Conservation (phyloP, 2,888 invertebrate genomes). For the Helicoverpa assulta region DNA sequence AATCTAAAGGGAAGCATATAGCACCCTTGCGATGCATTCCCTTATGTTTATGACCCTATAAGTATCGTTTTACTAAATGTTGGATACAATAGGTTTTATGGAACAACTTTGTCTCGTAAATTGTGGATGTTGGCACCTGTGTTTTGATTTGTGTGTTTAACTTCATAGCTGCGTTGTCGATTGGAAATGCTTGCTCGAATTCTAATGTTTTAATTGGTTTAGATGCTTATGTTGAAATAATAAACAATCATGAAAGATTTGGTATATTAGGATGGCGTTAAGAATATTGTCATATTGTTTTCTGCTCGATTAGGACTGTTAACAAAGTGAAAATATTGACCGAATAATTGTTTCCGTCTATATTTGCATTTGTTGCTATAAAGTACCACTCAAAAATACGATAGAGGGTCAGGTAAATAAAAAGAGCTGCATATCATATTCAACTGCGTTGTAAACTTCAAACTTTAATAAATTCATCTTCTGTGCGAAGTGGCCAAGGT, state of each 20-base stretch:
- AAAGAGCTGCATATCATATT: not conserved
- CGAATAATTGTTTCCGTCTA: too few relatives aligned
- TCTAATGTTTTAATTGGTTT: not conserved
- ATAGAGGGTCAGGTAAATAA: not conserved
- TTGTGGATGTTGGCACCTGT: not conserved
- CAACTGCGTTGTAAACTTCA: not conserved
- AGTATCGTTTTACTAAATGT: slow-evolving; percentile 25
- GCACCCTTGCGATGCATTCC: slow-evolving; percentile 40
- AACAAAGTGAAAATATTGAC: too few relatives aligned
- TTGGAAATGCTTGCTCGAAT: not conserved
- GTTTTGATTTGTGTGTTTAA: not conserved
- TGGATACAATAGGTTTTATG: slow-evolving; percentile 16
- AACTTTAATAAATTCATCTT: slow-evolving; percentile 36
- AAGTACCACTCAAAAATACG: not conserved
- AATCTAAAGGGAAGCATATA: slow-evolving; percentile 22
- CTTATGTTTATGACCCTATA: slow-evolving; percentile 32
- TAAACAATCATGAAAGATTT: not conserved
- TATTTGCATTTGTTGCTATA: too few relatives aligned
- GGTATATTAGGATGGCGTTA: not conserved
- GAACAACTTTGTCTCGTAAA: not conserved
- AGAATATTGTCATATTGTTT: not conserved
- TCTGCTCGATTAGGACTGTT: not conserved
- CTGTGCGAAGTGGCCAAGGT: slow-evolving; percentile 27
- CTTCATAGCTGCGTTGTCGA: not conserved
- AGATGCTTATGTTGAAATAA: not conserved